These are phyloP conservation scores for Chrysochloris asiatica DNA, from an alignment of 2,113 vertebrate species.

Conservation along the genomic window DNA sequence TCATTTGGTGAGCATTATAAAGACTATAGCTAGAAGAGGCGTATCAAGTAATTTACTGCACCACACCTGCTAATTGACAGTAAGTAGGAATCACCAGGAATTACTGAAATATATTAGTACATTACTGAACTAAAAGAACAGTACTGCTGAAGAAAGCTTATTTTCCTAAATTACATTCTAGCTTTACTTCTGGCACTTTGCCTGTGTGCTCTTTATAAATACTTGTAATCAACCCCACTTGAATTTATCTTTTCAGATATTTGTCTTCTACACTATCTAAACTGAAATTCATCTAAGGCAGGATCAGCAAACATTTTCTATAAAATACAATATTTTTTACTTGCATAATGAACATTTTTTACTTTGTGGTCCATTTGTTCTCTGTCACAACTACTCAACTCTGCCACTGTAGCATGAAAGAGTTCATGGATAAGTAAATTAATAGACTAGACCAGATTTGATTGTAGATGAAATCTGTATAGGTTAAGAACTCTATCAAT, in stretches of 20 bases:
- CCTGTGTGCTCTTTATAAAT: background rate
- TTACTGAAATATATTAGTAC: background rate
- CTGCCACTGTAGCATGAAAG: background rate
- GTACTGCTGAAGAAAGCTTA: conserved; percentile 3
- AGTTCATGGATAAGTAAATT: conserved; percentile 22
- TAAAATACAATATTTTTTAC: background rate
- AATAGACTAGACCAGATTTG: background rate
- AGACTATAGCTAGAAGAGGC: too few species aligned
- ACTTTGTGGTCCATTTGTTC: background rate
- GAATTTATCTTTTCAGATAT: conserved; percentile 34
- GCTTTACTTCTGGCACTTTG: conserved; percentile 51
- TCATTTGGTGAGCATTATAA: too few species aligned
- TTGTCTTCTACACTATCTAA: background rate
- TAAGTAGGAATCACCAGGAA: conserved; percentile 21
- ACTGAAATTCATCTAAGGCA: background rate
- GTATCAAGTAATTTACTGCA: too few species aligned
- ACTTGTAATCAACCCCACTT: background rate
- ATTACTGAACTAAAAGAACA: background rate
- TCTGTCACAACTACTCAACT: too few species aligned
- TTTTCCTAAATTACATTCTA: background rate
- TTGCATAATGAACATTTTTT: too few species aligned
- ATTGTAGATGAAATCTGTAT: too few species aligned
- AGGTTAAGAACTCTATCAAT: background rate
- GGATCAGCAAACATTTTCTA: background rate
- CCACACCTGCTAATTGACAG: background rate